These are phyloP conservation scores for Tachysurus fulvidraco DNA, from an alignment of 2,113 vertebrate species.

Conservation along the genomic window DNA sequence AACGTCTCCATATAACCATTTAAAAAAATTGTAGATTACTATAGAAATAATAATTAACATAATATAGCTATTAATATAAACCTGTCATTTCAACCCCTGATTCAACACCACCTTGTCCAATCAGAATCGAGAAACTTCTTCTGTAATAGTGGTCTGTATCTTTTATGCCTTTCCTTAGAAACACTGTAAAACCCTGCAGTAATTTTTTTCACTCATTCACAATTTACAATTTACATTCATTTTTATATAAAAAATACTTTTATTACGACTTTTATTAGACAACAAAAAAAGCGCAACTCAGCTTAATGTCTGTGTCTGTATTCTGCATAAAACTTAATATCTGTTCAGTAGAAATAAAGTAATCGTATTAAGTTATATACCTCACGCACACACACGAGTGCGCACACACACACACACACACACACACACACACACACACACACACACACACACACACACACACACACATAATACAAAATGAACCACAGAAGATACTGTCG, in stretches of 20 bases:
- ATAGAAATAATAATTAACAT: background rate
- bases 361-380: background rate
- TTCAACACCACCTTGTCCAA: background rate
- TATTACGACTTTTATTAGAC: background rate
- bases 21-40: background rate
- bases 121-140: background rate
- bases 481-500: slow-evolving; percentile 3
- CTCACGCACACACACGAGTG: background rate
- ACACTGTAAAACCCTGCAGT: background rate
- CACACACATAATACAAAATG: slow-evolving; percentile 10
- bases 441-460: slow-evolving; percentile 34
- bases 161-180: background rate
- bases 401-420: slow-evolving; percentile 30
- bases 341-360: background rate
- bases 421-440: slow-evolving; percentile 30
- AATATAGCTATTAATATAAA: background rate
- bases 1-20: background rate
- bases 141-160: background rate
- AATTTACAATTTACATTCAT: background rate
- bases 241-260: background rate
- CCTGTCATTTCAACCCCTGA: background rate
- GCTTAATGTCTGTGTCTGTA: background rate
- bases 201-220: background rate
- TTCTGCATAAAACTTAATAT: background rate
- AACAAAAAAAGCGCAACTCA: background rate